A percentile compares a stretch with the other conserved stretches of the same genome.
phyloP scores from a whole-genome alignment of 2,113 vertebrate genomes.

The Morphnarchus princeps region DNA sequence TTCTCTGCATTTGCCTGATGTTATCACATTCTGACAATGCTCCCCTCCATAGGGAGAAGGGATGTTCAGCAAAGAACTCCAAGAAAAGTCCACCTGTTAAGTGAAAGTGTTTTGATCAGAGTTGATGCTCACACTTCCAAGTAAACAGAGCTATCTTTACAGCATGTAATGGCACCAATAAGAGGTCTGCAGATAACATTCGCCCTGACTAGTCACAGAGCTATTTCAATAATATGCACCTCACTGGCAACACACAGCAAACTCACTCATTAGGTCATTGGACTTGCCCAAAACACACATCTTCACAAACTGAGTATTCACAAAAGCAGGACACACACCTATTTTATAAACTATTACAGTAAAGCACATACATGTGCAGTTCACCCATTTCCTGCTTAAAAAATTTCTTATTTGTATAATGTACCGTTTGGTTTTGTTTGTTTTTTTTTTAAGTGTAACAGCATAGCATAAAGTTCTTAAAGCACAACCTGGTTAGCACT shows the following conservation, averaged over 20 bases:
- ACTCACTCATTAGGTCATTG: neutral
- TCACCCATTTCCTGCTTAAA: neutral
- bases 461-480: neutral
- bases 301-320: neutral
- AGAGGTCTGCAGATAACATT: neutral
- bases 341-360: neutral
- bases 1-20: neutral
- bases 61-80: neutral
- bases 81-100: neutral
- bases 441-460: neutral
- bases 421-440: too few species aligned
- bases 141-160: conserved; percentile 47
- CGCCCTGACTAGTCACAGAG: neutral
- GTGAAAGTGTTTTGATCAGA: conserved; percentile 19
- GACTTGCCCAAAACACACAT: neutral
- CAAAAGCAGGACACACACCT: neutral
- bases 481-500: neutral
- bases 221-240: neutral
- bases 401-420: neutral
- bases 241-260: neutral
- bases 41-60: neutral
- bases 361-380: neutral
- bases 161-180: neutral
- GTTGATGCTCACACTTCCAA: conserved; percentile 21
- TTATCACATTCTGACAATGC: neutral